A percentile compares a stretch with the other conserved stretches of the same genome.
phyloP scores from a whole-genome alignment of 2,888 invertebrate genomes.

The Tryphoninae sp. region DNA sequence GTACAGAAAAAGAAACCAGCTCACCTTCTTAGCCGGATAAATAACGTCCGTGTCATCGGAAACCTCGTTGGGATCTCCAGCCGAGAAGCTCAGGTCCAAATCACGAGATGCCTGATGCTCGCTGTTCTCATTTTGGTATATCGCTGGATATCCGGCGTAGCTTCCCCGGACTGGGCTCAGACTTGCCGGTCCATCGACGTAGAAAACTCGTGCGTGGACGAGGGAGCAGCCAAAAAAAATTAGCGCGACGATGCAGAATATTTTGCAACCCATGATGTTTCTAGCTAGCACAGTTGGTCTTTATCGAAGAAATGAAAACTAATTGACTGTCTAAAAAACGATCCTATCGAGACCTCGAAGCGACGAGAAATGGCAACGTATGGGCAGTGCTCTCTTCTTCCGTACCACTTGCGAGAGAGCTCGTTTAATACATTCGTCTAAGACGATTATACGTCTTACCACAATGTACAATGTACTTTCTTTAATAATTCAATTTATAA shows the following conservation, averaged over 20 bases:
- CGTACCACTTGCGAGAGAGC: constrained; percentile 16
- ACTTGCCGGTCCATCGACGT: constrained; percentile 58
- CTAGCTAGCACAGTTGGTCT: not conserved
- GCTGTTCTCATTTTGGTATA: constrained; percentile 49
- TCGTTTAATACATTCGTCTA: constrained; percentile 24
- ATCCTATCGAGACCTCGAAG: constrained; percentile 17
- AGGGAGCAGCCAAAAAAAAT: constrained; percentile 61
- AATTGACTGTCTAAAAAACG: not conserved
- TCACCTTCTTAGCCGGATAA: constrained; percentile 64
- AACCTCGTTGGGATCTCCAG: constrained; percentile 64
- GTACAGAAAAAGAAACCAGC: not conserved
- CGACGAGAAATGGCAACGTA: constrained; percentile 17
- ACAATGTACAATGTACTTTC: not conserved
- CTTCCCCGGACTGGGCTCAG: constrained; percentile 56
- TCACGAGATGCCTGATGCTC: constrained; percentile 74
- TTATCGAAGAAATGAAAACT: not conserved
- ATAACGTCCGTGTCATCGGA: constrained; percentile 48
- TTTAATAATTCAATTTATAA: not conserved
- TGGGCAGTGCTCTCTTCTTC: not conserved
- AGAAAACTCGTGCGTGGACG: constrained; percentile 58
- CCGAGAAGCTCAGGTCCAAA: constrained; percentile 74
- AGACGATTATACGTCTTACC: constrained; percentile 29
- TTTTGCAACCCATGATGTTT: constrained; percentile 62
- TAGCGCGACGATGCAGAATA: constrained; percentile 58
- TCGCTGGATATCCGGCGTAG: constrained; percentile 62